phyloP scores from a whole-genome alignment of 2,797 vertebrate genomes.

The Hypotaenidia philippensis region DNA sequence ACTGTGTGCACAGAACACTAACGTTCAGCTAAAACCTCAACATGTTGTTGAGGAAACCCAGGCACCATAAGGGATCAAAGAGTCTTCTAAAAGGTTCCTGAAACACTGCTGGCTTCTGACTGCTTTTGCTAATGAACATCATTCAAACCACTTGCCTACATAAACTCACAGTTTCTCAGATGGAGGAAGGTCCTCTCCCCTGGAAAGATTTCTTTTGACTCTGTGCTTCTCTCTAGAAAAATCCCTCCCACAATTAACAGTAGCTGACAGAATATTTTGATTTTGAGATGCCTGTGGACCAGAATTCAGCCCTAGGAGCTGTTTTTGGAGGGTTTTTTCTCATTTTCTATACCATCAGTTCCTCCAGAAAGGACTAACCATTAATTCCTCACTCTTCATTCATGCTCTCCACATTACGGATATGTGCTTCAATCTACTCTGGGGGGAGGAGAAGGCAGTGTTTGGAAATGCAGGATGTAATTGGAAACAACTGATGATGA shows the following conservation, averaged over 20 bases:
- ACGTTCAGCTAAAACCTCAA: not conserved
- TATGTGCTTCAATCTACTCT: not conserved
- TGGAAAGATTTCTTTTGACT: constrained; percentile 40
- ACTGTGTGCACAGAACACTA: not conserved
- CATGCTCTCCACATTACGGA: not conserved
- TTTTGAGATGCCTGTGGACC: not conserved
- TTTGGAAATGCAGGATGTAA: constrained; percentile 5
- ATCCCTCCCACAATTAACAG: not conserved
- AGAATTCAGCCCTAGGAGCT: not conserved
- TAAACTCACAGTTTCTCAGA: constrained; percentile 28
- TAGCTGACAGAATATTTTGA: not conserved
- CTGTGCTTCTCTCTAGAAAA: constrained; percentile 5
- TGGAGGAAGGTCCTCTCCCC: constrained; percentile 20
- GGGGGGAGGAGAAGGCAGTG: not conserved
- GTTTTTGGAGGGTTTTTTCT: not conserved
- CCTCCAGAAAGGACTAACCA: not conserved
- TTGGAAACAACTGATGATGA: not conserved
- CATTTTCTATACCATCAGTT: not conserved
- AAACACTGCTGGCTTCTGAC: not conserved
- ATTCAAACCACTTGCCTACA: not conserved
- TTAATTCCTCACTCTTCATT: not conserved
- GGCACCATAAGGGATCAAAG: not conserved
- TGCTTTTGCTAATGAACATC: not conserved
- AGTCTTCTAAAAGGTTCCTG: not conserved
- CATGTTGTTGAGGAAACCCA: not conserved